Conservation (phyloP, 2,888 invertebrate genomes). For the Adelphocoris suturalis region DNA sequence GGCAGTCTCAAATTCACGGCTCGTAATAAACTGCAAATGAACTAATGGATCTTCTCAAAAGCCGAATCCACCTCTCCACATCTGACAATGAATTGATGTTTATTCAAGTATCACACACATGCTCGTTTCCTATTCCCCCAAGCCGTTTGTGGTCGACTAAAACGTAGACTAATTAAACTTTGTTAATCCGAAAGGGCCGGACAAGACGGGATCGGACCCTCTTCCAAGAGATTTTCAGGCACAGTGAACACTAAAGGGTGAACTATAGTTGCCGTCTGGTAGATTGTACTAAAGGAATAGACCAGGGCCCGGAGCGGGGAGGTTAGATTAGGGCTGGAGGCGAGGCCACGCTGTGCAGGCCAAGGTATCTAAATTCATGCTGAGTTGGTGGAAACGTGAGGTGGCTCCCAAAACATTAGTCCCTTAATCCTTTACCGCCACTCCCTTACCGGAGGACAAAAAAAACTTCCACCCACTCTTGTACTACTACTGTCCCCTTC, state of each 20-base stretch:
- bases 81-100: too few relatives aligned
- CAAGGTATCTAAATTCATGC: slow-evolving; percentile 67
- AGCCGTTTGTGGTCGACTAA: neutral
- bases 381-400: slow-evolving; percentile 67
- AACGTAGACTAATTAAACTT: slow-evolving; percentile 44
- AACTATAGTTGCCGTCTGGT: slow-evolving; percentile 29
- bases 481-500: neutral
- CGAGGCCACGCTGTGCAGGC: slow-evolving; percentile 23
- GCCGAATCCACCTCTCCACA: too few relatives aligned
- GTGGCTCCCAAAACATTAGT: slow-evolving; percentile 59
- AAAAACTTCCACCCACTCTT: slow-evolving; percentile 13
- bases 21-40: too few relatives aligned
- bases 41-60: too few relatives aligned
- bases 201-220: neutral
- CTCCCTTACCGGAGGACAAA: neutral
- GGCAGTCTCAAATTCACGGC: too few relatives aligned
- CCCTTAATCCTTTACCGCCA: slow-evolving; percentile 60
- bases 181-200: slow-evolving; percentile 36
- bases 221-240: neutral
- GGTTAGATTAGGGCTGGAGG: slow-evolving; percentile 27
- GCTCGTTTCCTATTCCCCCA: neutral
- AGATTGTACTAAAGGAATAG: slow-evolving; percentile 38
- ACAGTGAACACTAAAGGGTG: slow-evolving; percentile 2
- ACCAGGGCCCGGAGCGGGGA: neutral
- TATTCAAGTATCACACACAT: neutral